Conservation (phyloP, 2,797 vertebrate genomes). For the Toxotes lorentzi region DNA sequence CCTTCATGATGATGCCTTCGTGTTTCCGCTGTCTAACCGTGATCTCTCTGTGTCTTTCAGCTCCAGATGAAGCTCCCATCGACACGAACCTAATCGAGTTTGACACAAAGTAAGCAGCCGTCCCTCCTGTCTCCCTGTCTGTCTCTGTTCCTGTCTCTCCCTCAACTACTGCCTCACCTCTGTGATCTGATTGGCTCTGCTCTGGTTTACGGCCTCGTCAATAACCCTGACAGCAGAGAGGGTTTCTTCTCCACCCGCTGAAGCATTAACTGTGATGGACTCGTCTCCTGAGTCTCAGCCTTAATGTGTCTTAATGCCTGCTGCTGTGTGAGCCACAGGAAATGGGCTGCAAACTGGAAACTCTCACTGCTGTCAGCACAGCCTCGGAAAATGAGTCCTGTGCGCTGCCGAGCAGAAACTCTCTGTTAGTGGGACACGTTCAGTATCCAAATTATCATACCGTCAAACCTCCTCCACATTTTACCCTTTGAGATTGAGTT, state of each 20-base stretch:
- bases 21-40: background rate
- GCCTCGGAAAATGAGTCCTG: background rate
- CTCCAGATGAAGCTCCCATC: slow-evolving; percentile 91
- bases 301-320: slow-evolving; percentile 65
- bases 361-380: slow-evolving; percentile 31
- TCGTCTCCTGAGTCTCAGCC: slow-evolving; percentile 52
- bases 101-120: slow-evolving; percentile 92
- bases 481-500: too few relatives aligned
- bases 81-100: slow-evolving; percentile 97
- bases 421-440: too few relatives aligned
- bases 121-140: slow-evolving; percentile 8
- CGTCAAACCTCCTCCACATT: too few relatives aligned
- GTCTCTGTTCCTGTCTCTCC: background rate
- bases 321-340: slow-evolving; percentile 56
- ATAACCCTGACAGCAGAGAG: slow-evolving; percentile 36
- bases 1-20: background rate
- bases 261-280: slow-evolving; percentile 47
- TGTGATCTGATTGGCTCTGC: slow-evolving; percentile 32
- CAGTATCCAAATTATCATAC: too few relatives aligned
- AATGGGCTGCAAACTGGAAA: slow-evolving; percentile 48
- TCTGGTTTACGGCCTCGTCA: slow-evolving; percentile 1
- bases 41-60: slow-evolving; percentile 72
- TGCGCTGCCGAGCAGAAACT: background rate
- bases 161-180: background rate
- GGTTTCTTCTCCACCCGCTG: slow-evolving; percentile 41